Percentiles rank a stretch among this genome's conserved stretches.
These are phyloP conservation scores for Girardia tigrina DNA, from an alignment of 2,888 invertebrate species.

Conservation along the genomic window DNA sequence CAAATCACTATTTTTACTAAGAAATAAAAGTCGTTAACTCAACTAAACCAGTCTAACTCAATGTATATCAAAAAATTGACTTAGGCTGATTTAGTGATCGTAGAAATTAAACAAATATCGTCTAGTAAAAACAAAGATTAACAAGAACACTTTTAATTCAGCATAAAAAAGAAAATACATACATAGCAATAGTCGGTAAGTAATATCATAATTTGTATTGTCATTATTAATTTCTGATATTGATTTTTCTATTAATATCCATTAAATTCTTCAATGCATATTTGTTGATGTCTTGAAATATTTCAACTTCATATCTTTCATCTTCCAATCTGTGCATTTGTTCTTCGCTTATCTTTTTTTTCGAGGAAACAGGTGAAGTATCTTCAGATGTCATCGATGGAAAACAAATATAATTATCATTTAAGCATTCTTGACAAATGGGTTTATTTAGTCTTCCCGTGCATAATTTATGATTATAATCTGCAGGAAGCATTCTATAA, in stretches of 20 bases:
- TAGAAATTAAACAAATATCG: too few relatives aligned
- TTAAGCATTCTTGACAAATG: neutral
- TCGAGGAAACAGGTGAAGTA: neutral
- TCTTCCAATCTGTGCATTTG: neutral
- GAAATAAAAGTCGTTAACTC: too few relatives aligned
- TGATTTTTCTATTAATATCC: neutral
- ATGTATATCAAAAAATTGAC: too few relatives aligned
- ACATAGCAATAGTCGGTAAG: too few relatives aligned
- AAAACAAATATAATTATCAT: neutral
- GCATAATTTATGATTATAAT: neutral
- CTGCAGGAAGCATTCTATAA: neutral
- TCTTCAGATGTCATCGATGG: neutral
- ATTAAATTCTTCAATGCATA: slow-evolving; percentile 1
- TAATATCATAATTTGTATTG: too few relatives aligned
- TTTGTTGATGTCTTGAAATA: slow-evolving; percentile 15
- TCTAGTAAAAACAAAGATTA: too few relatives aligned
- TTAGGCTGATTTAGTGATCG: too few relatives aligned
- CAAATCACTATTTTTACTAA: too few relatives aligned
- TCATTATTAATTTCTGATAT: too few relatives aligned
- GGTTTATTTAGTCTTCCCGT: neutral
- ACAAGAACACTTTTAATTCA: too few relatives aligned
- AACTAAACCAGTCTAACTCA: too few relatives aligned
- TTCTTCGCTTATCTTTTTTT: neutral
- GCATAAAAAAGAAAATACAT: too few relatives aligned
- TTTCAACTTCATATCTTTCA: slow-evolving; percentile 1